Percentiles rank a stretch among this genome's conserved stretches.
Conservation (phyloP, 2,888 invertebrate species). For the Parnassius apollo region DNA sequence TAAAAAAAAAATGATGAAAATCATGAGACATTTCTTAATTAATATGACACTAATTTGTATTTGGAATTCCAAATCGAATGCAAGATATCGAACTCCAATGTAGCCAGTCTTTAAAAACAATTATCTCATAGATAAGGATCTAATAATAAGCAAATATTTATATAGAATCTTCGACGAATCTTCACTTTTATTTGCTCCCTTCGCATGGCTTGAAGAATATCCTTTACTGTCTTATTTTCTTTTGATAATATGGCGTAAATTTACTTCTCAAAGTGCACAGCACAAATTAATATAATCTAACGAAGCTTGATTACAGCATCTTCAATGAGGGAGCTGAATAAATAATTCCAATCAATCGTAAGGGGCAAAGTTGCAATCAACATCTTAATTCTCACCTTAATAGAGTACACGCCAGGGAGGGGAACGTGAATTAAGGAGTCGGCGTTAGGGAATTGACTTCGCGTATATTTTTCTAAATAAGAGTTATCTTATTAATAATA, state of each 20-base stretch:
- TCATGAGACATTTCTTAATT: too few species aligned
- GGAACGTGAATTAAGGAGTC: conserved; percentile 2
- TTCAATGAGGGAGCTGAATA: conserved; percentile 34
- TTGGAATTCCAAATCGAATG: too few species aligned
- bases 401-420: conserved; percentile 28
- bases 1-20: too few species aligned
- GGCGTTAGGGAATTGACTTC: conserved; percentile 3
- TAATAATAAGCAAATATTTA: too few species aligned
- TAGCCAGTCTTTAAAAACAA: too few species aligned
- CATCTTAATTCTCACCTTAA: conserved; percentile 49
- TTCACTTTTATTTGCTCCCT: too few species aligned
- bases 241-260: neutral
- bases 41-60: too few species aligned
- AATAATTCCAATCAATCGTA: conserved; percentile 52
- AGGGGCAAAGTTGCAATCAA: conserved; percentile 39
- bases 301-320: conserved; percentile 10
- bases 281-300: conserved; percentile 11
- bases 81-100: too few species aligned
- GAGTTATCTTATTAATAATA: conserved; percentile 1
- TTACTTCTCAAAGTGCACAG: neutral
- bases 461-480: neutral
- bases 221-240: too few species aligned
- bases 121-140: too few species aligned
- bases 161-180: too few species aligned
- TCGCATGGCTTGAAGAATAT: too few species aligned